Base-by-base conservation (phyloP, 1,140 invertebrate species). In the Tribolium castaneum region DNA sequence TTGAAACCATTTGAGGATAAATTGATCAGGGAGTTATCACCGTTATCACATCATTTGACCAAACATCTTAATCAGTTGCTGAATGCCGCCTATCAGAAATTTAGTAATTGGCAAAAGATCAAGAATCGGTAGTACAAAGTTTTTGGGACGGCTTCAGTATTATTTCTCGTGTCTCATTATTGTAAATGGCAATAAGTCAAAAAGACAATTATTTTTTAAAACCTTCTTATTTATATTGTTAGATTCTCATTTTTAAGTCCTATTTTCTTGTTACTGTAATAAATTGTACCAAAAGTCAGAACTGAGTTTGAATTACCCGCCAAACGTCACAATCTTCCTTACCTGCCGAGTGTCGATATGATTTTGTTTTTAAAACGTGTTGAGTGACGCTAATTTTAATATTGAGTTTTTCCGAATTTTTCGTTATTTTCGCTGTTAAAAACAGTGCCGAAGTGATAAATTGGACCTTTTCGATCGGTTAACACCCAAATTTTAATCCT, bases 61-160 rank as follows among this genome's bases (percentile, higher is more conserved):
- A 92, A 91, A 87, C 96, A 97, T 86, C 88, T 97, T 81, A 95
- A 96, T 87, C 93, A 94, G 86, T 90, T 97, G 83, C 88, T 97
- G 66, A 92, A 93, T 83, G 92, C 94, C 6, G 95, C 95, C 1
- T 96, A 94, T 83, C 89, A 91, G 74, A 97, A 96, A 85, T 97
- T 93, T 88, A 92, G 90, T 34, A 87, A 93, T 1, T 97, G 95
- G 95, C 95, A 97, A 86, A 93, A 94, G 84, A 88, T 94, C 76
- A 92, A 93, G 83, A 90, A 91, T 83, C 90, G 92, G 89, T 92
- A 92, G 89, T 89, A 52, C 52, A 59, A 49, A 34, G 13, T 76
- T 76, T 70, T 59, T 62, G 52, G 50, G 30, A 19, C 56, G 39
- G 14, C 49, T 62, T 70, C 59, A 66, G 54, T 76, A 66, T 76